Evolutionary conservation across 2,888 invertebrate genomes (phyloP).

Genomic region (Leuctra nigra): DNA sequence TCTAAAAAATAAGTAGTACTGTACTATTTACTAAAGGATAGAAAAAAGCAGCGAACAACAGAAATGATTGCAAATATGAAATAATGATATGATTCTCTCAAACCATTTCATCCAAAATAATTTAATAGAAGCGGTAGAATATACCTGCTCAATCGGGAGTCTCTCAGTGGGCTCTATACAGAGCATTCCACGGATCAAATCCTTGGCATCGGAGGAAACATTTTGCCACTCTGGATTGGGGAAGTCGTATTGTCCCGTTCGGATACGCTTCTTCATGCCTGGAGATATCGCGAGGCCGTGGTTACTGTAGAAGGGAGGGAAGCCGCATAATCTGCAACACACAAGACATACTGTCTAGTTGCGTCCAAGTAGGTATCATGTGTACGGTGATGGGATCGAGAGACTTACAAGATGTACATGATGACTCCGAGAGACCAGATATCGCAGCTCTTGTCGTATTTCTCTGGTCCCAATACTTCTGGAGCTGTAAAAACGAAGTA

Average conservation of each 20-base stretch:
- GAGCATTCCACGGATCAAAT: conserved; percentile 89
- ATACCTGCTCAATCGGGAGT: conserved; percentile 72
- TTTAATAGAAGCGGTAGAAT: too few species aligned
- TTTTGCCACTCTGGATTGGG: conserved; percentile 94
- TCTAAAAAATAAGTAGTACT: too few species aligned
- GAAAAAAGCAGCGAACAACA: too few species aligned
- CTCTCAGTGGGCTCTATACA: conserved; percentile 90
- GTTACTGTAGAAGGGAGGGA: conserved; percentile 98
- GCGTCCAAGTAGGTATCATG: not conserved
- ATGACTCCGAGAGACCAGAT: conserved; percentile 99
- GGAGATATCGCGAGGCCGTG: conserved; percentile 97
- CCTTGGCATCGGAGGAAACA: conserved; percentile 92
- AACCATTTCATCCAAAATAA: too few species aligned
- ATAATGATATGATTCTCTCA: too few species aligned
- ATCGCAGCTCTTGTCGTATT: conserved; percentile 98
- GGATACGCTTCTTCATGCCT: conserved; percentile 96
- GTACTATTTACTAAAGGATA: too few species aligned
- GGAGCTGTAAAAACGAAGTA: conserved; percentile 46
- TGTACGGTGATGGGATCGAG: not conserved
- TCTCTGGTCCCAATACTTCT: conserved; percentile 92
- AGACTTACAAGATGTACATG: conserved; percentile 90
- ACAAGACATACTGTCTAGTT: not conserved
- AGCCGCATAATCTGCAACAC: conserved; percentile 75
- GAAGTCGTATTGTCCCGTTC: conserved; percentile 95
- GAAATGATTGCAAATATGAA: too few species aligned